Conservation (phyloP, 2,888 invertebrate genomes). For the Aspidapion aeneum region DNA sequence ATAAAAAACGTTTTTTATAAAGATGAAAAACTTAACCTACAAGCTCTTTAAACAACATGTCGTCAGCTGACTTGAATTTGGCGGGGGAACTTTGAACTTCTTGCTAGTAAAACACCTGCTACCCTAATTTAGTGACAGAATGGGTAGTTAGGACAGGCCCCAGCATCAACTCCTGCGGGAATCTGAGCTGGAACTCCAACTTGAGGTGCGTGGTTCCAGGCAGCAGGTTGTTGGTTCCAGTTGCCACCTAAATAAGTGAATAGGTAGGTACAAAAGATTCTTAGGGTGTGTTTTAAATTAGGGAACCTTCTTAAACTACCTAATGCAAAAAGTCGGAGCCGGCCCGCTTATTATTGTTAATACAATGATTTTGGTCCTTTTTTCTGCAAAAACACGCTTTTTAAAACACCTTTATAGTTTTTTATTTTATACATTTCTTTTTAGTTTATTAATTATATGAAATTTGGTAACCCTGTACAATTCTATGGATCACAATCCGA, state of each 20-base stretch:
- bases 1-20: not conserved
- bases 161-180: slow-evolving; percentile 38
- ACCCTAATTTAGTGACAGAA: slow-evolving; percentile 36
- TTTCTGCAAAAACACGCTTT: too few relatives aligned
- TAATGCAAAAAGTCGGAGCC: too few relatives aligned
- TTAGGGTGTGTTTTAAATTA: too few relatives aligned
- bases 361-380: too few relatives aligned
- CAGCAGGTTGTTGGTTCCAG: not conserved
- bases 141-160: slow-evolving; percentile 40
- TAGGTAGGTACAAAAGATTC: too few relatives aligned
- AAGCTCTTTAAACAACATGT: slow-evolving; percentile 19
- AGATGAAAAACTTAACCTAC: not conserved
- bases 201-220: not conserved
- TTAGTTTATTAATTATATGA: too few relatives aligned
- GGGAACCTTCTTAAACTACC: too few relatives aligned
- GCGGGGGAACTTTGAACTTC: not conserved
- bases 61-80: slow-evolving; percentile 21
- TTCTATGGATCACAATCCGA: too few relatives aligned
- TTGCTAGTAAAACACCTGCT: slow-evolving; percentile 8
- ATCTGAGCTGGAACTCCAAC: slow-evolving; percentile 23
- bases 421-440: too few relatives aligned
- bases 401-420: too few relatives aligned
- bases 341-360: too few relatives aligned
- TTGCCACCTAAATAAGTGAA: not conserved
- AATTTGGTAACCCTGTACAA: too few relatives aligned